Base-by-base conservation (phyloP, 1,140 invertebrate genomes). In the Heliconius eleuchia region DNA sequence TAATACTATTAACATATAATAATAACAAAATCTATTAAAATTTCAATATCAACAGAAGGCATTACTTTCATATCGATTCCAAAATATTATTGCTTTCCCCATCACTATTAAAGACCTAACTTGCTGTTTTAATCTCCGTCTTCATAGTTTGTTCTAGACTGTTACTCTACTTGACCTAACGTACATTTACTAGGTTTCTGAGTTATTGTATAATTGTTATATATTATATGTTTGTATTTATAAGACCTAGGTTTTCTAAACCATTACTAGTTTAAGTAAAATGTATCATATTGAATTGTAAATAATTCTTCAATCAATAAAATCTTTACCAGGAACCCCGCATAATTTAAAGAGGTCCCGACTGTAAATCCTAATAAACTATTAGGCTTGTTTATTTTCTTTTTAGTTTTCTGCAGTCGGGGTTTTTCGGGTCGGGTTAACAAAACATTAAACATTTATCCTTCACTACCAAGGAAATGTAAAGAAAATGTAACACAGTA, bases 51-150 rank as follows among this genome's bases (percentile, higher is more conserved):
- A 30, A 66, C 60, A 66, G 3, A 66, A 30, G 27, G 11, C 60
- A 66, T 66, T 66, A 66, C 27, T 66, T 66, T 70, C 11, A 23
- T 75, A 55, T 80, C 39, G 57, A 78, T 78, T 55, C 16, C 57
- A 27, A 37, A 73, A 73, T 73, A 19, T 27, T 30, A 78, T 73
- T 7, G 16, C 52, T 73, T 52, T 72, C 71, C 3, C 34, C 76
- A 73, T 73, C 76, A 73, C 76, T 73, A 73, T 30, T 72, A 18
- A 52, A 60, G 50, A 55, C 39, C 23, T 16, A 66, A 66, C 60
- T 66, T 66, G 34, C 30, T 77, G 52, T 73, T 78, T 78, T 78
- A 78, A 78, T 78, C 76, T 76, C 71, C 52, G 71, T 55, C 71
- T 37, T 78, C 30, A 34, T 23, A 18, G 37, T 77, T 77, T 50